Base-by-base conservation (phyloP, 1,140 invertebrate species). In the Ladona fulva region DNA sequence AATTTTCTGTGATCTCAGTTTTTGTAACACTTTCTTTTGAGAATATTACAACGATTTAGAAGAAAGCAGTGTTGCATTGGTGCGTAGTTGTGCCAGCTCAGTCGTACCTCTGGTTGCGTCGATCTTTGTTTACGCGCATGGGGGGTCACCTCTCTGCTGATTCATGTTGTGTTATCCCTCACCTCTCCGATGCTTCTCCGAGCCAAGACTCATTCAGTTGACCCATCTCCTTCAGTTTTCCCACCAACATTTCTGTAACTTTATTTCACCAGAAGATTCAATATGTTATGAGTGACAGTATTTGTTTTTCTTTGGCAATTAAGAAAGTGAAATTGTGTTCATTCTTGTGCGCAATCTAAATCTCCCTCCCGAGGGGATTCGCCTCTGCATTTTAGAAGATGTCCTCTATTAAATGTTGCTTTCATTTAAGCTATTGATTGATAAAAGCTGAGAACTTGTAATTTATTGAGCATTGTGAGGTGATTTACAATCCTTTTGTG, bases 1-100 rank as follows among this genome's bases (percentile, higher is more conserved):
- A 66, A 66, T 66, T 66, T 66, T 66, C 52, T 66, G 52, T 66
- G 52, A 66, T 66, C 52, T 66, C 52, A 66, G 52, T 66, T 66
- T 66, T 19, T 66, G 16, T 19, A 66, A 22, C 52, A 19, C 52
- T 66, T 66, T 66, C 52, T 66, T 22, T 66, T 19, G n/a, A 3
- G 12, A 66, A 66, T 66, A 66, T 66, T 66, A 66, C 52, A 66
- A 66, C 52, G 52, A 66, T 19, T 16, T 66, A 66, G 52, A 22
- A 66, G 52, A 66, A 66, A 66, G 5, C 14, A 19, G 52, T 66
- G n/a, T 66, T 22, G n/a, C 52, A 66, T 66, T 66, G 52, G 52
- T 66, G n/a, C 52, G 14, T 66, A 66, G 52, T 66, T 66, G 52
- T 12, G 14, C 52, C 52, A 66, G 52, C 52, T 66, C 52, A 66